These are phyloP conservation scores for Micropterix aruncella DNA, from an alignment of 2,888 invertebrate species.

Conservation along the genomic window DNA sequence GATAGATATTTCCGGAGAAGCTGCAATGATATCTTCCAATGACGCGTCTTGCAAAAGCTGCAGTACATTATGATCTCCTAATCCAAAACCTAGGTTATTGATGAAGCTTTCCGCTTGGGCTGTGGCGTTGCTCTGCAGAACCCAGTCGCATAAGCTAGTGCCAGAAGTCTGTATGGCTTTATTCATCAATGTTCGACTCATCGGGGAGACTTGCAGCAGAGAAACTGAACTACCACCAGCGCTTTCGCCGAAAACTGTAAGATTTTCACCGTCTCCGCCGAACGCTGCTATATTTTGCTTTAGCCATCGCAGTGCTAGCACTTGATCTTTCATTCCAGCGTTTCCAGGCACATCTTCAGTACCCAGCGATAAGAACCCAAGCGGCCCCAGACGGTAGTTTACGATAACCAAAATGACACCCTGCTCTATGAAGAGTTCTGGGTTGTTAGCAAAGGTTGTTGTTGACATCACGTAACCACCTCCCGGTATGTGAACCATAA, in stretches of 20 bases:
- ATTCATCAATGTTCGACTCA: neutral
- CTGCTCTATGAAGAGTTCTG: neutral
- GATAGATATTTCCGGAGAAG: too few relatives aligned
- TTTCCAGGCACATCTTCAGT: neutral
- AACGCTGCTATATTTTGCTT: neutral
- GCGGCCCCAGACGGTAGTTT: neutral
- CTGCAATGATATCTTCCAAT: too few relatives aligned
- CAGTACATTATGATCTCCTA: too few relatives aligned
- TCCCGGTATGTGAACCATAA: neutral
- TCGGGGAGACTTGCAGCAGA: neutral
- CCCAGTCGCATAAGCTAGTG: neutral
- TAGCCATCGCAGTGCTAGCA: neutral
- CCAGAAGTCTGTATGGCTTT: neutral
- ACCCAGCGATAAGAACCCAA: neutral
- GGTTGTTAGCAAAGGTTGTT: neutral
- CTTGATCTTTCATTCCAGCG: neutral
- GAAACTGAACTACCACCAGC: neutral
- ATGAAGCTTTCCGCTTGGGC: neutral
- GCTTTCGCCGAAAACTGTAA: neutral
- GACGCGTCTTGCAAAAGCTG: too few relatives aligned
- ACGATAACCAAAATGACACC: neutral
- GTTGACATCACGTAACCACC: neutral
- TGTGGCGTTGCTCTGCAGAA: neutral
- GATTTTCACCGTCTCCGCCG: neutral
- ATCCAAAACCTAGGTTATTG: neutral